Conservation (phyloP, 2,797 vertebrate species). For the Tarsius wallacei region DNA sequence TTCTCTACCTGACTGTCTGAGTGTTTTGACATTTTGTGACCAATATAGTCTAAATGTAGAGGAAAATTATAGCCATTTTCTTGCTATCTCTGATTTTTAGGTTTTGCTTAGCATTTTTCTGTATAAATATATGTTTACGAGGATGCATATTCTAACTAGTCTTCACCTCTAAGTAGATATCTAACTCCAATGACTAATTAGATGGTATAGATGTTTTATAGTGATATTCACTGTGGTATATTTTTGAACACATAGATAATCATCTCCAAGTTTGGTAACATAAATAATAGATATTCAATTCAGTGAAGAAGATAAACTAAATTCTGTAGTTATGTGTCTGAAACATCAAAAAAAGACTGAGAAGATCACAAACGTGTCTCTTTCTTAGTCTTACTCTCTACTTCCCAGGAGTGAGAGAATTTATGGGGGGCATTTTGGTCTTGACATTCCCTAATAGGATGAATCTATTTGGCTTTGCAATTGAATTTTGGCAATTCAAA, state of each 20-base stretch:
- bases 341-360: background rate
- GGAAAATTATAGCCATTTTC: background rate
- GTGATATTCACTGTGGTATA: background rate
- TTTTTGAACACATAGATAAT: background rate
- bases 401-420: background rate
- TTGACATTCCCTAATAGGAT: background rate
- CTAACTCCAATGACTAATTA: background rate
- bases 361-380: background rate
- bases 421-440: background rate
- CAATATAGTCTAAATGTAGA: background rate
- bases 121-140: background rate
- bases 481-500: background rate
- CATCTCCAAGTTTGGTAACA: background rate
- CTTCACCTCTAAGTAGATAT: background rate
- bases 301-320: background rate
- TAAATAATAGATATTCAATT: background rate
- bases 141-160: background rate
- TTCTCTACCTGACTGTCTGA: background rate
- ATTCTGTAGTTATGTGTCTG: background rate
- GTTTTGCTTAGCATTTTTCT: background rate
- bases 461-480: background rate
- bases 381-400: background rate
- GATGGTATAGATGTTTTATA: background rate
- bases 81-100: conserved; percentile 16
- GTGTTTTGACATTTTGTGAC: conserved; percentile 21